Conservation (phyloP, 2,113 vertebrate genomes). For the Dipodomys merriami region DNA sequence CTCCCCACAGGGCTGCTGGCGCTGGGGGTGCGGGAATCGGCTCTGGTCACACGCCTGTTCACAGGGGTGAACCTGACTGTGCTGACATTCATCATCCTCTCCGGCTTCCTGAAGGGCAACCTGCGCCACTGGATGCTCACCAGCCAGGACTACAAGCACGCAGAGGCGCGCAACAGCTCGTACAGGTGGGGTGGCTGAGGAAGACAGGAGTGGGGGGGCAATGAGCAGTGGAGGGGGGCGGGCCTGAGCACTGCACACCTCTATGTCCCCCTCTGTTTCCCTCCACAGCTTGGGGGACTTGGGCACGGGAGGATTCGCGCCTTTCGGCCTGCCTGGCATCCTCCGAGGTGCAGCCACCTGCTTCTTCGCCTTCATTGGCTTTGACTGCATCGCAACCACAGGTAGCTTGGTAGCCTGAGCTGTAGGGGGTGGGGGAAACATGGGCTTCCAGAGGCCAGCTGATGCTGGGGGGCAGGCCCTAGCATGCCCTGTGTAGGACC, state of each 20-base stretch:
- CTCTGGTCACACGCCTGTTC: slow-evolving; percentile 93
- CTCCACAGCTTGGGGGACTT: slow-evolving; percentile 79
- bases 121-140: slow-evolving; percentile 91
- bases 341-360: slow-evolving; percentile 94
- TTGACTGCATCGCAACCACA: slow-evolving; percentile 96
- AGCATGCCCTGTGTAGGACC: too few species aligned
- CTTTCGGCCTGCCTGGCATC: slow-evolving; percentile 91
- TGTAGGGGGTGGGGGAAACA: neutral
- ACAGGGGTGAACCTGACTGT: slow-evolving; percentile 93
- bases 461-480: too few species aligned
- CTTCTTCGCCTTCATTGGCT: slow-evolving; percentile 96
- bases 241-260: neutral
- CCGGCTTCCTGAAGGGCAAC: slow-evolving; percentile 92
- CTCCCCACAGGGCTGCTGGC: slow-evolving; percentile 89
- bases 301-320: slow-evolving; percentile 91
- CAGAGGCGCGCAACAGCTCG: neutral
- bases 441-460: neutral
- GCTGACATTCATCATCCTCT: slow-evolving; percentile 90
- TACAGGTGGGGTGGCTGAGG: neutral
- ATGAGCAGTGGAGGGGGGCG: too few species aligned
- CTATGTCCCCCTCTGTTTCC: neutral
- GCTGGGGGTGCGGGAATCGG: slow-evolving; percentile 92
- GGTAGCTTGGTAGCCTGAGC: slow-evolving; percentile 81
- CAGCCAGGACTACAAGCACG: slow-evolving; percentile 69
- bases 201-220: too few species aligned